phyloP scores from a whole-genome alignment of 2,797 vertebrate genomes.

The Phrynocephalus forsythii region DNA sequence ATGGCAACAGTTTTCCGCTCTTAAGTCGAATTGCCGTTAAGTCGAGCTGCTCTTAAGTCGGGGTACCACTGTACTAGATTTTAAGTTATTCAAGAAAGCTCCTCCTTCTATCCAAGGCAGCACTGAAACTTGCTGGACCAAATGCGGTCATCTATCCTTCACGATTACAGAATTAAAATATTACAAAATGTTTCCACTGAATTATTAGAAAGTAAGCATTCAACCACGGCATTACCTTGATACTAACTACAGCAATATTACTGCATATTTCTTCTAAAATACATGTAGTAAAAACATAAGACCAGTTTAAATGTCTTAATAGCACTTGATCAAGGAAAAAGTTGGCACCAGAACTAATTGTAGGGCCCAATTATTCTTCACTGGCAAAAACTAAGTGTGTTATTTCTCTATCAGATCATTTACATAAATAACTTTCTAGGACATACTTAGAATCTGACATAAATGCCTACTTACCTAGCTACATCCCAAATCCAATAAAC shows the following conservation, averaged over 20 bases:
- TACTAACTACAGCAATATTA: neutral
- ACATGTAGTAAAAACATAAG: neutral
- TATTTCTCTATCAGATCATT: neutral
- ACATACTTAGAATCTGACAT: neutral
- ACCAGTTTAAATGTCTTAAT: neutral
- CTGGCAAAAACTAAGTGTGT: conserved; percentile 12
- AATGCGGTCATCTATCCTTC: neutral
- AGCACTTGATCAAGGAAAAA: neutral
- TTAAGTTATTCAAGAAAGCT: neutral
- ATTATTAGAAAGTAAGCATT: neutral
- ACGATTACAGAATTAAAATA: neutral
- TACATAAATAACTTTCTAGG: neutral
- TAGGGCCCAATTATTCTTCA: conserved; percentile 31
- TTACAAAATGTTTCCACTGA: neutral
- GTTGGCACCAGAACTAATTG: neutral
- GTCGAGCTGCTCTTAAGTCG: too few relatives aligned
- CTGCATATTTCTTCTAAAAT: neutral
- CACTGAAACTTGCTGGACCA: neutral
- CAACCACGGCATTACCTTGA: neutral
- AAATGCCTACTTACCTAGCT: neutral
- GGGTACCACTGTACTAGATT: neutral
- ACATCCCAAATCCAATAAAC: conserved; percentile 28
- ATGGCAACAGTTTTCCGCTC: too few relatives aligned
- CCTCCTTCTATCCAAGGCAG: neutral
- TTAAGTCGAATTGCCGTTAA: too few relatives aligned